These are phyloP conservation scores for Phrixothrix hirtus DNA, from an alignment of 2,888 invertebrate genomes.

Conservation along the genomic window DNA sequence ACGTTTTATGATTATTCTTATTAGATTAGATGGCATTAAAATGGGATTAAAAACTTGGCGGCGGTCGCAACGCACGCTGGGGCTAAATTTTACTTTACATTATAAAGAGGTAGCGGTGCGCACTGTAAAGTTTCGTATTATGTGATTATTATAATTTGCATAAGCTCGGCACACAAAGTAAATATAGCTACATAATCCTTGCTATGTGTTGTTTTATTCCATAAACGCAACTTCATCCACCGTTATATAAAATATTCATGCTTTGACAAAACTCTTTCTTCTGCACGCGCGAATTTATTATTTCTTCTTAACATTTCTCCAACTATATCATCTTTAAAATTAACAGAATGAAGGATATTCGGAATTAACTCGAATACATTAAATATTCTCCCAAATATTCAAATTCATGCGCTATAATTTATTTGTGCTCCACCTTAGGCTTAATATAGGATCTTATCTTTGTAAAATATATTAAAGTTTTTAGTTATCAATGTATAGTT, in stretches of 20 bases:
- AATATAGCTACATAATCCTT: constrained; percentile 47
- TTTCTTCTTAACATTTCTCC: no score
- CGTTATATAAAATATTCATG: constrained; percentile 42
- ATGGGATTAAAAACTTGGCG: constrained; percentile 35
- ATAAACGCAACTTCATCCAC: constrained; percentile 42
- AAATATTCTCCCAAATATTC: no score
- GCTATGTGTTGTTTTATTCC: constrained; percentile 41
- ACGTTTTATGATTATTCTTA: constrained; percentile 35
- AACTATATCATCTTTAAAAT: no score
- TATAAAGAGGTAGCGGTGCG: constrained; percentile 39
- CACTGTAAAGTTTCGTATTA: constrained; percentile 41
- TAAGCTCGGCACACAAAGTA: constrained; percentile 47
- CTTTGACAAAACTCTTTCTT: constrained; percentile 20
- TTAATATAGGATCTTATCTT: no score
- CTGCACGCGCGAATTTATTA: no score
- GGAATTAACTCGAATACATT: no score
- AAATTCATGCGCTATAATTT: no score
- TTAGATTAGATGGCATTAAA: constrained; percentile 37
- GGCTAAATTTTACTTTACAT: constrained; percentile 39
- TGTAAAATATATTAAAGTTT: no score
- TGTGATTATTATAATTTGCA: constrained; percentile 48
- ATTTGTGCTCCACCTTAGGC: no score
- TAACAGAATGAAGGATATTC: no score
- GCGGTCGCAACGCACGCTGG: constrained; percentile 24
- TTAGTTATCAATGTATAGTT: no score